phyloP scores from a whole-genome alignment of 2,797 vertebrate genomes.

The Cirrhinus molitorella region DNA sequence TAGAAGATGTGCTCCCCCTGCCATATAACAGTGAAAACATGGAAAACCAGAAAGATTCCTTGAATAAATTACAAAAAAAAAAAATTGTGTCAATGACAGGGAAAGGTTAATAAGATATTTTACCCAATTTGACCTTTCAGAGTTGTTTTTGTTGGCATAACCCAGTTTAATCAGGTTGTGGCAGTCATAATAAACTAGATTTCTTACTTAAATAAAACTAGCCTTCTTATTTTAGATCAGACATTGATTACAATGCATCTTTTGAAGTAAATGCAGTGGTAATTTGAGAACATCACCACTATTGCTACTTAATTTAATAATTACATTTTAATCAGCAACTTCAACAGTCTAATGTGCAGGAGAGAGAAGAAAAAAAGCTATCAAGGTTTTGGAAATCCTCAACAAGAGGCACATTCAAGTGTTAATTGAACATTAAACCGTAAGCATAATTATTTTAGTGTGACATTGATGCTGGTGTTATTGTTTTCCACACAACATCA shows the following conservation, averaged over 20 bases:
- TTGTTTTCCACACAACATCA: constrained; percentile 21
- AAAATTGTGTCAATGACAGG: background rate
- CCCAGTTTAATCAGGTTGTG: background rate
- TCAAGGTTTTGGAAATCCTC: constrained; percentile 8
- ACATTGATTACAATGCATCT: background rate
- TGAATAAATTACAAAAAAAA: background rate
- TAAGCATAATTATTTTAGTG: background rate
- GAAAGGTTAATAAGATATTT: background rate
- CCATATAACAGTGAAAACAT: background rate
- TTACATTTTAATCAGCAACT: background rate
- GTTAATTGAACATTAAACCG: constrained; percentile 19
- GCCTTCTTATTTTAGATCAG: background rate
- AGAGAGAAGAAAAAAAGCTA: background rate
- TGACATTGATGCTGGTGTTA: constrained; percentile 6
- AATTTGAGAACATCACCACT: background rate
- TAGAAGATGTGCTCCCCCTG: background rate
- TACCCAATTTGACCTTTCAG: background rate
- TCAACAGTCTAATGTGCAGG: background rate
- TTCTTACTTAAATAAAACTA: background rate
- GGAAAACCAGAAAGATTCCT: background rate
- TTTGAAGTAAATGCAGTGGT: background rate
- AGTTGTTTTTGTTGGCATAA: background rate
- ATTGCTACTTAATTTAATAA: background rate
- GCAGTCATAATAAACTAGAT: background rate
- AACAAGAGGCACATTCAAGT: background rate